These are phyloP conservation scores for Lepus townsendii DNA, from an alignment of 2,797 vertebrate species.

Conservation along the genomic window DNA sequence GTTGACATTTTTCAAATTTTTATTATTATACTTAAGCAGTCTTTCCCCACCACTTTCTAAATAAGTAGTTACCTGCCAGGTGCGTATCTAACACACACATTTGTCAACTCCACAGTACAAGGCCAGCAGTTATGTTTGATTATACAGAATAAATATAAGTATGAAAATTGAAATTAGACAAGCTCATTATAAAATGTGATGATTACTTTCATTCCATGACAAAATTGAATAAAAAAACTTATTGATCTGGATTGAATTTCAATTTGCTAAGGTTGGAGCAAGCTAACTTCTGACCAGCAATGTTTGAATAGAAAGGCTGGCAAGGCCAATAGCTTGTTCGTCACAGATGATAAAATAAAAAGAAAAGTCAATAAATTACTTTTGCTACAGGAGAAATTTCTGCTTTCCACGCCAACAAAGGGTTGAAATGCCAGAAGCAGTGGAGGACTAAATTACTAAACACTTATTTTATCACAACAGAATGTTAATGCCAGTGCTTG, in stretches of 20 bases:
- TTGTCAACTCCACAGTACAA: slow-evolving; percentile 60
- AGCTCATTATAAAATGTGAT: slow-evolving; percentile 71
- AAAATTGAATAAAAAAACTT: slow-evolving; percentile 73
- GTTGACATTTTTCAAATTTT: slow-evolving; percentile 72
- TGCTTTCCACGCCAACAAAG: slow-evolving; percentile 71
- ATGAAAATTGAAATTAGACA: slow-evolving; percentile 81
- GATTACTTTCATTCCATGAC: slow-evolving; percentile 78
- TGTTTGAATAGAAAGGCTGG: slow-evolving; percentile 27
- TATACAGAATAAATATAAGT: slow-evolving; percentile 81
- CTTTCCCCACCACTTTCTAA: neutral
- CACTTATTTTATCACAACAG: slow-evolving; percentile 73
- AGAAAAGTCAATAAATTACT: slow-evolving; percentile 60
- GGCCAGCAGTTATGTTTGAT: slow-evolving; percentile 73
- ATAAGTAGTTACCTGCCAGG: slow-evolving; percentile 64
- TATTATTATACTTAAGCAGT: slow-evolving; percentile 53
- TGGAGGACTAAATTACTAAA: slow-evolving; percentile 74
- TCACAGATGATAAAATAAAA: slow-evolving; percentile 69
- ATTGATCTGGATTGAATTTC: slow-evolving; percentile 75
- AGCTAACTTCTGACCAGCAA: slow-evolving; percentile 38
- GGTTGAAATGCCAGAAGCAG: slow-evolving; percentile 66
- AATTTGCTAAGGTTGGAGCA: neutral
- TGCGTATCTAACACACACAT: slow-evolving; percentile 12
- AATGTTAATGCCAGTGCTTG: slow-evolving; percentile 69
- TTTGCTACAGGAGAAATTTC: slow-evolving; percentile 71
- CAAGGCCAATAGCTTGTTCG: slow-evolving; percentile 40